Evolutionary conservation across 2,797 vertebrate genomes (phyloP).

Genomic region (Rhodeus uyekii): DNA sequence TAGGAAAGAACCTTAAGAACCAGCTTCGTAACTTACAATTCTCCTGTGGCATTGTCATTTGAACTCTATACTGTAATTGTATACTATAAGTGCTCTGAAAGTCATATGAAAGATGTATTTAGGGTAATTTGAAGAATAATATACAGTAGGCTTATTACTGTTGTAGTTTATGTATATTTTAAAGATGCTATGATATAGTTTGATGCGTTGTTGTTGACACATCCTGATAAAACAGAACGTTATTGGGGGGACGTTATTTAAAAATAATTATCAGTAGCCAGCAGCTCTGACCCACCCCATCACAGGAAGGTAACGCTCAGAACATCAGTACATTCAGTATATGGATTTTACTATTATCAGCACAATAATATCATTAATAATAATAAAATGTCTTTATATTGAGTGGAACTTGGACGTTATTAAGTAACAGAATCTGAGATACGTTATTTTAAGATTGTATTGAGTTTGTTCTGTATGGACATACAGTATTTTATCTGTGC

Average conservation of each 20-base stretch:
- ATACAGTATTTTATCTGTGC: not conserved
- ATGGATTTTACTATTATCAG: not conserved
- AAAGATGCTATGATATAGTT: not conserved
- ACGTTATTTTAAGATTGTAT: not conserved
- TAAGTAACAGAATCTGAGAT: not conserved
- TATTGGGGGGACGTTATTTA: too few species aligned
- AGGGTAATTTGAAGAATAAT: not conserved
- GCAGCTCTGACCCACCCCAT: not conserved
- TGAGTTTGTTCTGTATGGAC: not conserved
- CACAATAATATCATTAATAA: not conserved
- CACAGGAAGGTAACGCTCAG: not conserved
- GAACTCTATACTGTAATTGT: not conserved
- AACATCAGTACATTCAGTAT: not conserved
- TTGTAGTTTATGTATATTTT: not conserved
- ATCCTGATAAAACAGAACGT: constrained; percentile 1
- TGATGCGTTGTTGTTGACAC: not conserved
- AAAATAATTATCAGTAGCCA: too few species aligned
- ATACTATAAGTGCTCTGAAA: too few species aligned
- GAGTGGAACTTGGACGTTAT: not conserved
- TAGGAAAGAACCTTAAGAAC: not conserved
- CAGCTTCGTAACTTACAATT: not conserved
- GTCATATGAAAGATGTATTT: not conserved
- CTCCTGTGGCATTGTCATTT: not conserved
- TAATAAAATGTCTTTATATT: not conserved
- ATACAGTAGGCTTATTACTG: not conserved